phyloP scores from a whole-genome alignment of 1,140 invertebrate genomes.

The Diplogasteroides magnus region DNA sequence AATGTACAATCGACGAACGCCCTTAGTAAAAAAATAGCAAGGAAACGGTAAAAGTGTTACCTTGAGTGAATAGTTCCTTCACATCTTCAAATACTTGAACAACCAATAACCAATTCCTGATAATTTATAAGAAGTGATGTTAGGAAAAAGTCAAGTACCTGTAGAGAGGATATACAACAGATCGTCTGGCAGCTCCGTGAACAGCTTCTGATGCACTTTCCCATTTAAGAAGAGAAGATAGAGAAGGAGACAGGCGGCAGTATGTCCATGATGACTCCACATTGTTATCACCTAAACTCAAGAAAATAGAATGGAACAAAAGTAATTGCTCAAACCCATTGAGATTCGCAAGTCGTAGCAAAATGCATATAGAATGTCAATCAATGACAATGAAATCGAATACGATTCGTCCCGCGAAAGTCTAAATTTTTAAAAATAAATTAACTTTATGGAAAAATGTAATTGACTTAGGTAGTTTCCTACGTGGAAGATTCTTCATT shows the following conservation, averaged over 20 bases:
- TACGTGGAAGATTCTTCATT: constrained; percentile 20
- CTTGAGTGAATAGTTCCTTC: not conserved
- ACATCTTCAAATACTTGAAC: not conserved
- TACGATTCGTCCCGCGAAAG: constrained; percentile 4
- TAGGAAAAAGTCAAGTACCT: too few relatives aligned
- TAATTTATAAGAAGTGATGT: not conserved
- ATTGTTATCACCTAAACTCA: not conserved
- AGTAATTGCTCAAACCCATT: constrained; percentile 10
- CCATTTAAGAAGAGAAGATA: constrained; percentile 14
- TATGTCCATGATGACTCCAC: constrained; percentile 14
- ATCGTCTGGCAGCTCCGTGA: not conserved
- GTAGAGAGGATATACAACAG: not conserved
- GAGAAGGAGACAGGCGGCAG: constrained; percentile 10
- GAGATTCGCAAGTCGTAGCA: constrained; percentile 22
- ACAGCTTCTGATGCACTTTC: constrained; percentile 6
- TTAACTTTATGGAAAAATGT: not conserved
- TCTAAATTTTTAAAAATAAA: constrained; percentile 2
- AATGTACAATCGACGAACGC: constrained; percentile 13
- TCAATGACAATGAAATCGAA: not conserved
- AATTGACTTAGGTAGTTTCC: constrained; percentile 12
- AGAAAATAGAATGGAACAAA: not conserved
- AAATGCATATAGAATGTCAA: constrained; percentile 15
- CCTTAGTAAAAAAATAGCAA: not conserved
- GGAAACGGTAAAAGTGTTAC: not conserved
- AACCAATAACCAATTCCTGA: not conserved